Evolutionary conservation across 2,888 invertebrate species (phyloP).

Genomic region (Cremastinae sp.): DNA sequence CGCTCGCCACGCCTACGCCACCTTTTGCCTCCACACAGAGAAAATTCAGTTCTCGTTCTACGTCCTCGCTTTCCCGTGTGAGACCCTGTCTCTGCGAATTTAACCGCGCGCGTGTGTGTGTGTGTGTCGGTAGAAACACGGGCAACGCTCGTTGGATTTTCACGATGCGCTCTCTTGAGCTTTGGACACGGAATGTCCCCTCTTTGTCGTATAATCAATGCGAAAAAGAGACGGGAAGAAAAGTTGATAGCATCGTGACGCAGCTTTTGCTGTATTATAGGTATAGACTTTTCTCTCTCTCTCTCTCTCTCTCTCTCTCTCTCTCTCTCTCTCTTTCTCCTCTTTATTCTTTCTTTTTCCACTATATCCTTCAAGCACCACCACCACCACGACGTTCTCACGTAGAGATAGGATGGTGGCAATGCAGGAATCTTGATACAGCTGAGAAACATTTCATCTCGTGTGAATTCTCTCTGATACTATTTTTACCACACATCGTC

Average conservation of each 20-base stretch:
- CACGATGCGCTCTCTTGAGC: constrained; percentile 57
- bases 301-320: constrained; percentile 35
- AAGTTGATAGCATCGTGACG: constrained; percentile 42
- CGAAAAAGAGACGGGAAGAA: constrained; percentile 21
- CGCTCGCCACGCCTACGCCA: constrained; percentile 79
- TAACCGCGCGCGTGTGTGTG: neutral
- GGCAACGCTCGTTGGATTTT: constrained; percentile 46
- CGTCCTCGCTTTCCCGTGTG: constrained; percentile 1
- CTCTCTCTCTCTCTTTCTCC: constrained; percentile 21
- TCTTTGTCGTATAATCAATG: constrained; percentile 80
- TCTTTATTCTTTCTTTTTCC: constrained; percentile 7
- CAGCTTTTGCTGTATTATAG: constrained; percentile 26
- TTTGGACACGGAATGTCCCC: constrained; percentile 74
- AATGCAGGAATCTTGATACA: constrained; percentile 6
- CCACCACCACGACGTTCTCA: neutral
- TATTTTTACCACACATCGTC: constrained; percentile 2
- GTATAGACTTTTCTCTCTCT: constrained; percentile 54
- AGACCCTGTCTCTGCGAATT: constrained; percentile 4
- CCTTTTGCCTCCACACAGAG: constrained; percentile 68
- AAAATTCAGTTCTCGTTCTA: constrained; percentile 33
- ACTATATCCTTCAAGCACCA: neutral
- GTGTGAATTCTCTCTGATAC: constrained; percentile 17
- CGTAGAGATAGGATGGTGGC: neutral
- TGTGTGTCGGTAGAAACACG: constrained; percentile 23
- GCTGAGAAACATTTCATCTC: constrained; percentile 22